phyloP scores from a whole-genome alignment of 2,113 vertebrate species.

The Parus major region DNA sequence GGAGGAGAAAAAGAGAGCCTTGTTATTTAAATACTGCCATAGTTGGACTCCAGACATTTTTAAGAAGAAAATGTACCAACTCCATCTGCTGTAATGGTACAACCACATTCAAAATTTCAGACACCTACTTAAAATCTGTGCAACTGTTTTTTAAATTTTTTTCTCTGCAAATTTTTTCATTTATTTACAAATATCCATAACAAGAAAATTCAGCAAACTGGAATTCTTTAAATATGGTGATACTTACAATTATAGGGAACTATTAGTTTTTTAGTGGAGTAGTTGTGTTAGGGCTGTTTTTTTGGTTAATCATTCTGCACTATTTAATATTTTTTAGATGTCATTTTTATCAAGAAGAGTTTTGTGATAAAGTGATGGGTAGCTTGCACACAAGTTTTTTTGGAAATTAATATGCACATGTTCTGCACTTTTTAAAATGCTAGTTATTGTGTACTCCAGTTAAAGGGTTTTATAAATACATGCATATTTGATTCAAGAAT shows the following conservation, averaged over 20 bases:
- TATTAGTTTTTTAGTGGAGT: not conserved
- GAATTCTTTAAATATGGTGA: not conserved
- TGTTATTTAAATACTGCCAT: slow-evolving; percentile 12
- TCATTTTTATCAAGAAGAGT: not conserved
- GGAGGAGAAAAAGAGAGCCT: not conserved
- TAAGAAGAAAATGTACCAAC: slow-evolving; percentile 8
- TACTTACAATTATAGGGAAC: not conserved
- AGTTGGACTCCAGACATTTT: not conserved
- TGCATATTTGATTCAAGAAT: not conserved
- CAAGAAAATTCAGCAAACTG: not conserved
- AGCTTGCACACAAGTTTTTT: not conserved
- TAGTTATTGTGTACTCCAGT: not conserved
- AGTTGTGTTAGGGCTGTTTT: not conserved
- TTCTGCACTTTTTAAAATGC: not conserved
- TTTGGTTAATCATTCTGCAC: not conserved
- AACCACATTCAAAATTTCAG: slow-evolving; percentile 47
- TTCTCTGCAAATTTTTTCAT: not conserved
- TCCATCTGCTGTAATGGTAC: slow-evolving; percentile 42
- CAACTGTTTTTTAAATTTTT: not conserved
- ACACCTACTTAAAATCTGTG: slow-evolving; percentile 73
- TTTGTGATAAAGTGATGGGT: not conserved
- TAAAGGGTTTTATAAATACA: not conserved
- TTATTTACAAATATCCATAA: not conserved
- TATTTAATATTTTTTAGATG: not conserved
- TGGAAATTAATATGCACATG: not conserved